Evolutionary conservation across 2,888 invertebrate species (phyloP), one percentile per base, ranked within the genome.

Genomic region (Caenorhabditis afra): DNA sequence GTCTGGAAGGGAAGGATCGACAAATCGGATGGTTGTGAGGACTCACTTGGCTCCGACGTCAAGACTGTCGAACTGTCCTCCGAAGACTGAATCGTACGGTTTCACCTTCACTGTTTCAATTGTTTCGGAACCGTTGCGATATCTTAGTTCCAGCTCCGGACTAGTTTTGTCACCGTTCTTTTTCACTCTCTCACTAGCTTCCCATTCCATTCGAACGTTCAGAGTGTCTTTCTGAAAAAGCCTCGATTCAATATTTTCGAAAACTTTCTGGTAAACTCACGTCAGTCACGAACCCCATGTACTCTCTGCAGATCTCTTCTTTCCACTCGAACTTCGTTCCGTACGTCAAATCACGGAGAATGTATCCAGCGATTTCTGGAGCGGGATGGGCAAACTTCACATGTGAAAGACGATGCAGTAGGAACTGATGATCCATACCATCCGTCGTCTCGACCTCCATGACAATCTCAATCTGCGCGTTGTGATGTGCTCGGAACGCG

Each of bases 231-330:
- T 65, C 79, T 79, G 50, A 20, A 62, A 35, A 29, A 55, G 12
- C 14, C 16, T n/a, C 12, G 20, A 5, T 23, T 22, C n/a, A n/a
- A n/a, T n/a, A n/a, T n/a, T n/a, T 7, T 29, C 29, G 3, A 7
- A 29, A 29, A 3, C 29, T 29, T 29, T 5, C 29, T 7, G n/a
- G n/a, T n/a, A n/a, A n/a, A n/a, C 65, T 57, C 20, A 73, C 59
- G 66, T 83, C 77, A 20, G 84, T 70, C 29, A 86, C 61, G 22
- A 79, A 80, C 20, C 83, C 68, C 8, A 82, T 71, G 61, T 77
- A 83, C 18, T 85, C 85, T 65, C 88, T 76, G 71, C 89, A 90
- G 14, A 89, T 84, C 50, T 90, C 89, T 45, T 89, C 89, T 55
- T 89, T 89, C 58, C 85, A 81, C 22, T 89, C 89, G 22, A 87